These are phyloP conservation scores for Catamblyrhynchus diadema DNA, from an alignment of 2,797 vertebrate genomes.

Conservation along the genomic window DNA sequence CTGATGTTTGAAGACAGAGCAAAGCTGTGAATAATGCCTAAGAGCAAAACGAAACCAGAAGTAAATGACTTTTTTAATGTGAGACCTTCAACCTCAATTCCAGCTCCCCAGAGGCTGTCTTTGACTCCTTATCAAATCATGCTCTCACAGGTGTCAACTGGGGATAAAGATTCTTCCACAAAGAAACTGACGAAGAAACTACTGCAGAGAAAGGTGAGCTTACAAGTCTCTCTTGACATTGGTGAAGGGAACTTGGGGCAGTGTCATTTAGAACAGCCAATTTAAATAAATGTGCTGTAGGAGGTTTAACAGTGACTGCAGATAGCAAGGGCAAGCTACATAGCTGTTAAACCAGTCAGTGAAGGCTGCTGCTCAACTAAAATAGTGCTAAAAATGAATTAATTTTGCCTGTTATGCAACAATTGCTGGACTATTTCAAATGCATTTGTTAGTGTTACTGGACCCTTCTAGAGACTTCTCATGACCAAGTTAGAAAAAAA, in stretches of 20 bases:
- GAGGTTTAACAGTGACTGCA: not conserved
- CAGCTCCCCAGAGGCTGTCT: constrained; percentile 44
- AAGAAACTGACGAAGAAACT: not conserved
- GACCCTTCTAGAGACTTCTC: not conserved
- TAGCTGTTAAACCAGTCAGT: not conserved
- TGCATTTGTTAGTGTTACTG: not conserved
- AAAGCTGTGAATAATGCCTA: constrained; percentile 57
- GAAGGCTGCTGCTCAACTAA: not conserved
- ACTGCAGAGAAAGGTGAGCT: not conserved
- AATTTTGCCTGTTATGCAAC: not conserved
- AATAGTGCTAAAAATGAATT: not conserved
- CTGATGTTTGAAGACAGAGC: constrained; percentile 55
- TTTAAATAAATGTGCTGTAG: constrained; percentile 1
- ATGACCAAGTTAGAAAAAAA: not conserved
- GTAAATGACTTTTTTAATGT: constrained; percentile 54
- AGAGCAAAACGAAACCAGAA: constrained; percentile 53
- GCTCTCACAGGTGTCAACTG: not conserved
- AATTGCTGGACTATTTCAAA: not conserved
- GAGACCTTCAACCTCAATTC: constrained; percentile 63
- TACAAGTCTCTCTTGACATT: not conserved
- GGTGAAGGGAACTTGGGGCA: not conserved
- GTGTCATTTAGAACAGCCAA: not conserved
- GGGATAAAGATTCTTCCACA: constrained; percentile 5
- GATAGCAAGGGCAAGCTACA: not conserved
- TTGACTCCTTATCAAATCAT: constrained; percentile 18